Conservation (phyloP, 2,888 invertebrate genomes). For the Carabus problematicus region DNA sequence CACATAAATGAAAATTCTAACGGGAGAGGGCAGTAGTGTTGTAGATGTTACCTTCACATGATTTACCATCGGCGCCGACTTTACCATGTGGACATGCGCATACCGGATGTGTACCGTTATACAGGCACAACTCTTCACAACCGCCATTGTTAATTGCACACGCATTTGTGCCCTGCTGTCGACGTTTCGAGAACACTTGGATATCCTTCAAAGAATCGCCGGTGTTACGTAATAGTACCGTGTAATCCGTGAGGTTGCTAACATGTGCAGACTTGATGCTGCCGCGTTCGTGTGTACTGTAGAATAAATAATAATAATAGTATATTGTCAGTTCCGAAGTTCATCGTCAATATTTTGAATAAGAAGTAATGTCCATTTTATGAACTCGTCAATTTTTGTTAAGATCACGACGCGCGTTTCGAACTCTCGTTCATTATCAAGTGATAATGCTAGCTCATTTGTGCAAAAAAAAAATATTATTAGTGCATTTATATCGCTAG, state of each 20-base stretch:
- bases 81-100: slow-evolving; percentile 87
- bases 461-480: too few relatives aligned
- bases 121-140: slow-evolving; percentile 81
- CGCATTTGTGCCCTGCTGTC: slow-evolving; percentile 67
- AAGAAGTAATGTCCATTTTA: too few relatives aligned
- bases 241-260: slow-evolving; percentile 65
- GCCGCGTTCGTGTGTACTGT: slow-evolving; percentile 65
- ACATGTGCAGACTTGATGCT: slow-evolving; percentile 71
- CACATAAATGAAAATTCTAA: too few relatives aligned
- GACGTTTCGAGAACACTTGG: slow-evolving; percentile 65
- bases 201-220: slow-evolving; percentile 76
- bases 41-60: slow-evolving; percentile 66
- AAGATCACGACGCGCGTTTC: too few relatives aligned
- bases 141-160: slow-evolving; percentile 73
- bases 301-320: too few relatives aligned
- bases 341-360: too few relatives aligned
- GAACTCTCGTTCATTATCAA: too few relatives aligned
- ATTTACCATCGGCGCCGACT: slow-evolving; percentile 68
- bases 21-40: too few relatives aligned
- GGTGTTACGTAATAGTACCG: slow-evolving; percentile 64
- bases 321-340: too few relatives aligned
- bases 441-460: not conserved
- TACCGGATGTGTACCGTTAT: slow-evolving; percentile 68
- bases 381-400: too few relatives aligned
- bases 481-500: not conserved